Conservation (phyloP, 2,797 vertebrate species). For the Pygocentrus nattereri region DNA sequence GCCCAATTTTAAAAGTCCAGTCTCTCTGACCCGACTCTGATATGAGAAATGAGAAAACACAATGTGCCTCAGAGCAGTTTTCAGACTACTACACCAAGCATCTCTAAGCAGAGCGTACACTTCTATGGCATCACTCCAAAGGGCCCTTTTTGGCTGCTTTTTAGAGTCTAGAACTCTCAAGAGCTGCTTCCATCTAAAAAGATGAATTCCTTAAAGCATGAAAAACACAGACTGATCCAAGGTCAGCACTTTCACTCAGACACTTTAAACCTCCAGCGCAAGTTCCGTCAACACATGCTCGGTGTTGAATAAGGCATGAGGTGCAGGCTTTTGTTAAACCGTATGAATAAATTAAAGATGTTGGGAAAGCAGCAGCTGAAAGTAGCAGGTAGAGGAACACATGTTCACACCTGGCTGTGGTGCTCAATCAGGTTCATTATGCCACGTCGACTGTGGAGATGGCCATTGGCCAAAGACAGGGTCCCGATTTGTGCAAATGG, state of each 20-base stretch:
- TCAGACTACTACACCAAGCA: neutral
- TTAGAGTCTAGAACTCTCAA: neutral
- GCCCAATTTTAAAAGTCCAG: neutral
- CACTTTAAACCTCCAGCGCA: neutral
- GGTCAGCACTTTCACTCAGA: slow-evolving; percentile 26
- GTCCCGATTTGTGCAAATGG: neutral
- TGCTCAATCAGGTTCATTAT: slow-evolving; percentile 28
- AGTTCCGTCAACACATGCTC: slow-evolving; percentile 28
- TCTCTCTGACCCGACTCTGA: neutral
- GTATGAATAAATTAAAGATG: slow-evolving; percentile 37
- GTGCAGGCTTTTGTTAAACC: slow-evolving; percentile 4
- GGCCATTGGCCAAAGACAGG: neutral
- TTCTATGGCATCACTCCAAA: neutral
- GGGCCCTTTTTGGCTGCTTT: neutral
- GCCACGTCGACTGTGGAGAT: slow-evolving; percentile 15
- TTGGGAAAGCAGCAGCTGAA: slow-evolving; percentile 4
- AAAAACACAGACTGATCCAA: slow-evolving; percentile 20
- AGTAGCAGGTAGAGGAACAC: slow-evolving; percentile 10
- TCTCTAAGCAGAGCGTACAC: neutral
- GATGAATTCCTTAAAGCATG: neutral
- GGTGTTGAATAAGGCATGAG: slow-evolving; percentile 26
- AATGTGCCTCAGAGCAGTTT: neutral
- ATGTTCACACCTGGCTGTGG: slow-evolving; percentile 33
- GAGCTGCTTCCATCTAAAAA: neutral
- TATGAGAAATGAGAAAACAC: neutral